A percentile compares a stretch with the other conserved stretches of the same genome.
Evolutionary conservation across 2,888 invertebrate species (phyloP).

Genomic region (Tupiocoris notatus): DNA sequence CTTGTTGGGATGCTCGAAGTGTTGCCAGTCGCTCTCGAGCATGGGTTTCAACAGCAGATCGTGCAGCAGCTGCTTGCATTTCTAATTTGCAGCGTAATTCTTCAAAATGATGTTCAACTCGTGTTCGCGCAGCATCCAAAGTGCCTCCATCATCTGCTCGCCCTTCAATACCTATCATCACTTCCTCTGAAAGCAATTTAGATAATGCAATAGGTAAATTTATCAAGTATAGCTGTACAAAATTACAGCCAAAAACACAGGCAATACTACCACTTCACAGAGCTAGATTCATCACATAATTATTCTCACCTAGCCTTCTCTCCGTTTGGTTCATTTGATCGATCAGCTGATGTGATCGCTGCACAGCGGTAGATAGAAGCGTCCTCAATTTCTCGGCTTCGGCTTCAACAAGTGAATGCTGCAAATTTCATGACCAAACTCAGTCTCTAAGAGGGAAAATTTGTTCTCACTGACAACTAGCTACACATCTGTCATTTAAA

Average conservation of each 20-base stretch:
- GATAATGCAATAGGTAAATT: background rate
- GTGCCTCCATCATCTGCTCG: constrained; percentile 52
- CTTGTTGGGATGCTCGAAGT: constrained; percentile 59
- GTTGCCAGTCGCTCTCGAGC: constrained; percentile 58
- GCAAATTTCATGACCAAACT: constrained; percentile 40
- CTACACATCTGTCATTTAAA: no score
- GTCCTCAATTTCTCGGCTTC: constrained; percentile 60
- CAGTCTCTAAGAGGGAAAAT: no score
- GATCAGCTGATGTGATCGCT: constrained; percentile 58
- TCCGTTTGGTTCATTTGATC: constrained; percentile 59
- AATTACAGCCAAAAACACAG: no score
- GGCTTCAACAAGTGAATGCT: constrained; percentile 59
- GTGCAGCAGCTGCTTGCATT: constrained; percentile 58
- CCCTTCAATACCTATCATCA: constrained; percentile 52
- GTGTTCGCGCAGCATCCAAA: constrained; percentile 55
- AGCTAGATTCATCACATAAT: no score
- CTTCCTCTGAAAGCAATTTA: constrained; percentile 54
- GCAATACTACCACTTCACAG: no score
- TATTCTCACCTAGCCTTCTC: constrained; percentile 55
- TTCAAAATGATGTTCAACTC: constrained; percentile 58
- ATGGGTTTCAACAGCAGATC: constrained; percentile 60
- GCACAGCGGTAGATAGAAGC: constrained; percentile 57
- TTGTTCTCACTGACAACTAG: no score
- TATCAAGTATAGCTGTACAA: background rate
- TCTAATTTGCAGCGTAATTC: constrained; percentile 57